A percentile compares a stretch with the other conserved stretches of the same genome.
Evolutionary conservation across 2,797 vertebrate genomes (phyloP).

Genomic region (Alosa sapidissima): DNA sequence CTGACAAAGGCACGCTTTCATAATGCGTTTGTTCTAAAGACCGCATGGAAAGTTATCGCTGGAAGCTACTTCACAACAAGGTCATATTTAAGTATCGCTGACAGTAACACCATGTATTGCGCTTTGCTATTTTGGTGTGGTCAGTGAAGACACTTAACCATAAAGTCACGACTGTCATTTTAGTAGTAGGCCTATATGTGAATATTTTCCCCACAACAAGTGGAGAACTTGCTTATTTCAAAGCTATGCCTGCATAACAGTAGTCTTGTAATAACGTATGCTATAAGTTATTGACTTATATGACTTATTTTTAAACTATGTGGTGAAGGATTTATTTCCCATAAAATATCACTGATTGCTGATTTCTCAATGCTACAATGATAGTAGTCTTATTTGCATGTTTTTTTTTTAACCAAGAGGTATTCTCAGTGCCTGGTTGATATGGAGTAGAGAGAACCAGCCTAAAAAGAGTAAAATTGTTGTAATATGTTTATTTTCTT

Average conservation of each 20-base stretch:
- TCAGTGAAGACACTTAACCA: background rate
- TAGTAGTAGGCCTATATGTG: background rate
- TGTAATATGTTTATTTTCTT: no score
- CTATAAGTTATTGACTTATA: no score
- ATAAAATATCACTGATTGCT: no score
- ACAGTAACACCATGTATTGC: background rate
- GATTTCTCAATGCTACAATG: no score
- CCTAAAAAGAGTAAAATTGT: no score
- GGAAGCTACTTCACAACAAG: background rate
- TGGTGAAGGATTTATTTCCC: no score
- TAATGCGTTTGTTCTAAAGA: conserved; percentile 16
- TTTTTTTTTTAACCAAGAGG: no score
- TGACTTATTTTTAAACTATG: background rate
- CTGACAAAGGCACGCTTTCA: background rate
- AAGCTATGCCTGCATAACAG: background rate
- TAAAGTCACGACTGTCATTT: background rate
- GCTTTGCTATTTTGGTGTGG: background rate
- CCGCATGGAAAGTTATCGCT: background rate
- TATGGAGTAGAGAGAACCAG: no score
- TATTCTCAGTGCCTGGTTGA: no score
- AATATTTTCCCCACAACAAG: background rate
- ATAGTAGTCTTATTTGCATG: no score
- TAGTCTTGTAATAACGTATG: background rate
- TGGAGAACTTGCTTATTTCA: background rate
- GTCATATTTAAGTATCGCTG: background rate